Evolutionary conservation across 1,140 invertebrate genomes (phyloP).

Genomic region (Bombus fervidus): DNA sequence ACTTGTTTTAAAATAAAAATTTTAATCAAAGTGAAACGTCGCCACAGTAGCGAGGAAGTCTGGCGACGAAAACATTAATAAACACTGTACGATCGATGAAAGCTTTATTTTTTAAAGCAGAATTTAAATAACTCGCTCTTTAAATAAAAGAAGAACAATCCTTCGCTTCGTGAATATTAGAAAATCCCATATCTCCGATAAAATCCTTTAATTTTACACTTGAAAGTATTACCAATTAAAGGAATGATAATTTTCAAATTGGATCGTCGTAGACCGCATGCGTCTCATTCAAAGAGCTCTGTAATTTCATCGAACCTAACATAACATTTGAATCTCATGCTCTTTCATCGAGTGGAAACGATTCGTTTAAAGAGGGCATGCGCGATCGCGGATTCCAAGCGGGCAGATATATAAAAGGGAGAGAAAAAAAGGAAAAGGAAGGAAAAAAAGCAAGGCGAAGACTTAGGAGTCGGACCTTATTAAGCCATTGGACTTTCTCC

Average conservation of each 20-base stretch:
- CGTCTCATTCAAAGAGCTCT: background rate
- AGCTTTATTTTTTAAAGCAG: too few species aligned
- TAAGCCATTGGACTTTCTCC: conserved; percentile 29
- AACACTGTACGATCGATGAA: too few species aligned
- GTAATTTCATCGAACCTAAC: background rate
- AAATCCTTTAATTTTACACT: background rate
- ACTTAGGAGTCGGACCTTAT: background rate
- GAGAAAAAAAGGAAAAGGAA: too few species aligned
- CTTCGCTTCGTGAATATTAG: background rate
- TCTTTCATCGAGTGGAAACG: background rate
- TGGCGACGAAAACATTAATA: too few species aligned
- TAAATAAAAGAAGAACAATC: background rate
- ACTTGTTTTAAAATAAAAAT: too few species aligned
- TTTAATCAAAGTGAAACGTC: too few species aligned
- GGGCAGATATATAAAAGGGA: background rate
- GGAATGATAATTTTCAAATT: too few species aligned
- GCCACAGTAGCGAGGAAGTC: too few species aligned
- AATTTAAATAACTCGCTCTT: too few species aligned
- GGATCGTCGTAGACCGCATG: too few species aligned
- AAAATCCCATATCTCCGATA: background rate
- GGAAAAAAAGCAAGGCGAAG: background rate
- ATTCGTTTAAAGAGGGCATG: background rate
- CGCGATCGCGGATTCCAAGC: background rate
- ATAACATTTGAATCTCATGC: background rate
- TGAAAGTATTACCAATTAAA: background rate